Base-by-base conservation (phyloP, 2,113 vertebrate genomes). In the Tympanuchus pallidicinctus region DNA sequence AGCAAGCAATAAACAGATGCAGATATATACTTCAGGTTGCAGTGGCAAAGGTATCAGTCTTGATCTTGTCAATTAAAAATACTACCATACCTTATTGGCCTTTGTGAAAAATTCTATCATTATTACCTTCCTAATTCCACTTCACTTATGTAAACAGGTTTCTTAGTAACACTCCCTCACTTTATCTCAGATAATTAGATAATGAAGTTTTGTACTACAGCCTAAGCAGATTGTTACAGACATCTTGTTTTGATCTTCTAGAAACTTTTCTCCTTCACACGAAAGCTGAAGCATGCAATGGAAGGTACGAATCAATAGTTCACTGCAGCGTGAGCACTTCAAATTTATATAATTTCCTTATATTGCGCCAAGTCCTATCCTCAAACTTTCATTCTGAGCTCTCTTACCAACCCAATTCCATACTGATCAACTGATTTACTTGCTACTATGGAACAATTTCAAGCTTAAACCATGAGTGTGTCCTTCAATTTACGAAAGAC, bases 401-500 rank as follows among this genome's bases (percentile, higher is more conserved):
- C 75, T 92, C 7, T 9, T 6, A 70, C 38, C 42, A 70, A 92
- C 14, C 5, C 30, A 14, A 42, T 76, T 94, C 56, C 70, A 94
- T 45, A 93, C 4, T 40, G 27, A 94, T 67, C 45, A 89, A 83
- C 42, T 95, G 4, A 86, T 90, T 97, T 95, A 88, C 74, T 94
- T 95, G 75, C 48, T 78, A n/a, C n/a, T 79, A 92, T 93, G 93
- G 79, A 84, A 94, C 57, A 93, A 88, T 92, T 79, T 90, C 42
- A 84, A 88, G 43, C 32, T 94, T 93, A 86, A 96, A 84, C 59
- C 79, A 77, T 19, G 57, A 90, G 28, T 40, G 63, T 90, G 81
- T 96, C 67, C 75, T 97, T 97, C 74, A 86, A 45, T 82, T 97
- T 95, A 85, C 79, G 61, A 86, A 92, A 81, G 63, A 79, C 50